Conservation (phyloP, 2,888 invertebrate genomes). For the Carpatolechia fugitivella region DNA sequence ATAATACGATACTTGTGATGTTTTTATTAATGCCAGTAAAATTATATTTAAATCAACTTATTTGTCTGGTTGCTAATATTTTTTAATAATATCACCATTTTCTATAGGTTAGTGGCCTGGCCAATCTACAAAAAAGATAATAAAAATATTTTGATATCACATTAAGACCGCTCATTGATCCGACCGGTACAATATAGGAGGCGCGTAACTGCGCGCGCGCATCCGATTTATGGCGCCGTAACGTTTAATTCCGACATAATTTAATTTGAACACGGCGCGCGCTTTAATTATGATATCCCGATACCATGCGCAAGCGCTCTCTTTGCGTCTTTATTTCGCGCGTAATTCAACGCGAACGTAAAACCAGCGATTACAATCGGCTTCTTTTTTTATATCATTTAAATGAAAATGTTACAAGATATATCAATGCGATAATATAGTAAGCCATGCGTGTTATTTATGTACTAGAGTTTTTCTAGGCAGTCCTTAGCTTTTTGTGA, state of each 20-base stretch:
- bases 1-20: too few species aligned
- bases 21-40: too few species aligned
- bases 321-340: slow-evolving; percentile 17
- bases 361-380: slow-evolving; percentile 1
- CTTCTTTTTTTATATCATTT: neutral
- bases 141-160: neutral
- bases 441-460: neutral
- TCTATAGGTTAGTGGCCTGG: too few species aligned
- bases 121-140: too few species aligned
- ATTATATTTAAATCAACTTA: too few species aligned
- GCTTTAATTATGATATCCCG: slow-evolving; percentile 67
- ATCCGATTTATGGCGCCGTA: slow-evolving; percentile 57
- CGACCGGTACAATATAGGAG: neutral
- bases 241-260: slow-evolving; percentile 70
- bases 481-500: too few species aligned
- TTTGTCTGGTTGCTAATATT: too few species aligned
- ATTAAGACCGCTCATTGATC: neutral
- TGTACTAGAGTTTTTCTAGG: too few species aligned
- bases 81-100: too few species aligned
- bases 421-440: neutral
- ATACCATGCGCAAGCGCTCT: slow-evolving; percentile 29
- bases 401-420: slow-evolving; percentile 2
- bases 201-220: slow-evolving; percentile 55
- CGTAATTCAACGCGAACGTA: slow-evolving; percentile 3
- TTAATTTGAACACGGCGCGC: slow-evolving; percentile 66